phyloP scores from a whole-genome alignment of 2,113 vertebrate genomes.

The Calcarius ornatus region DNA sequence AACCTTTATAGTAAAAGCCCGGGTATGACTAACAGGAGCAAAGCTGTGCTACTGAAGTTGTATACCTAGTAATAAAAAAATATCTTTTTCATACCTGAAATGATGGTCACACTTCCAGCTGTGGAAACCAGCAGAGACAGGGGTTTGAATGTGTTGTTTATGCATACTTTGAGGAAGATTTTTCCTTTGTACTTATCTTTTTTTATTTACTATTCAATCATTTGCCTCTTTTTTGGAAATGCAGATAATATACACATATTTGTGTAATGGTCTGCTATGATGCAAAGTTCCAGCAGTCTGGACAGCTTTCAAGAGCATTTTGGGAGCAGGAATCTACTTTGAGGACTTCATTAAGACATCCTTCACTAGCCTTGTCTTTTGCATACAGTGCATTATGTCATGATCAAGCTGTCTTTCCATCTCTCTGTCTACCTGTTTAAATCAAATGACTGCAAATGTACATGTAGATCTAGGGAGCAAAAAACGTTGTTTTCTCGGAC shows the following conservation, averaged over 20 bases:
- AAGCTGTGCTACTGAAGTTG: not conserved
- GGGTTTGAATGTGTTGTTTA: not conserved
- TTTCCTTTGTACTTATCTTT: not conserved
- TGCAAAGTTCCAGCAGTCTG: slow-evolving; percentile 24
- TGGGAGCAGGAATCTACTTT: slow-evolving; percentile 15
- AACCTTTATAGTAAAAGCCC: not conserved
- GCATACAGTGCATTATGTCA: not conserved
- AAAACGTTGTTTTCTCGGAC: slow-evolving; percentile 41
- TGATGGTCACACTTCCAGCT: not conserved
- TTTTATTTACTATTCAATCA: not conserved
- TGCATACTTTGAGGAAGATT: not conserved
- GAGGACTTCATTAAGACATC: not conserved
- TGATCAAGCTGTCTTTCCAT: not conserved
- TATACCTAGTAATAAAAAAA: not conserved
- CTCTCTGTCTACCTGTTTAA: not conserved
- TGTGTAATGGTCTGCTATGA: not conserved
- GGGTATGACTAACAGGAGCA: not conserved
- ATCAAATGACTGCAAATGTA: not conserved
- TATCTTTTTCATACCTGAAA: not conserved
- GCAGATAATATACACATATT: not conserved
- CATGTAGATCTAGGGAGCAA: not conserved
- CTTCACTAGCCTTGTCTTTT: not conserved
- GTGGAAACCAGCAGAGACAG: not conserved
- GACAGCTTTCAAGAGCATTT: slow-evolving; percentile 24
- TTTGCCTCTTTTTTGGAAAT: not conserved